Base-by-base conservation (phyloP, 2,888 invertebrate genomes). In the Cheilosia grossa region DNA sequence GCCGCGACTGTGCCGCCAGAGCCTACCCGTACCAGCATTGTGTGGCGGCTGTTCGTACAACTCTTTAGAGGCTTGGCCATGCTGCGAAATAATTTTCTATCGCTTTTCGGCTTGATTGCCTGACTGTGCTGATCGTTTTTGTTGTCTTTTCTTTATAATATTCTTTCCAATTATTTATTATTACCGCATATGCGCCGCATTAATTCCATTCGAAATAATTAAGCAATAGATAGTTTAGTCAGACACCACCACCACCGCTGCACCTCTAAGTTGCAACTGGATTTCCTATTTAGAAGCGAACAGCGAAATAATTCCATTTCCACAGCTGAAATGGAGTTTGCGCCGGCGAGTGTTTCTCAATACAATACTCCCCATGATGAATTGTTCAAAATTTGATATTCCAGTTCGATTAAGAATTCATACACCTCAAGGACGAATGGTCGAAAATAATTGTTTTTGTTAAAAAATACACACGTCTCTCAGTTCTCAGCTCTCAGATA, bases 201-300 rank as follows among this genome's bases (percentile, higher is more conserved):
- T 85, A 81, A 81, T 77, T 81, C 75, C 75, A 85, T 72, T 85
- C 49, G 54, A 85, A 81, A 85, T 85, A 85, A 85, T 85, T 85
- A 85, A 81, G 85, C 85, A 85, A 85, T 85, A 81, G 85, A 73
- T 85, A 85, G 81, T 85, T 85, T 81, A 85, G 85, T 85, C 85
- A 85, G 85, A 61, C 74, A 66, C 74, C 74, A 73, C 24, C 75
- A 27, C 59, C 33, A 17, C n/a, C 53, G 49, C 78, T 73, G 82
- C 78, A 79, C 79, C 78, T 69, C 54, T 42, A 21, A 33, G 10
- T 59, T 82, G 56, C 67, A 69, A 80, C 74, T 83, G 47, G 74
- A 70, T 83, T 83, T 83, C 74, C 83, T 80, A 83, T 74, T 78
- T 54, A 44, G 44, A 67, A 66, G 24, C 49, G 44, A 19, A 27